Percentiles rank a stretch among this genome's conserved stretches.
These are phyloP conservation scores for Pollenia griseotomentosa DNA, from an alignment of 2,888 invertebrate genomes.

Conservation along the genomic window DNA sequence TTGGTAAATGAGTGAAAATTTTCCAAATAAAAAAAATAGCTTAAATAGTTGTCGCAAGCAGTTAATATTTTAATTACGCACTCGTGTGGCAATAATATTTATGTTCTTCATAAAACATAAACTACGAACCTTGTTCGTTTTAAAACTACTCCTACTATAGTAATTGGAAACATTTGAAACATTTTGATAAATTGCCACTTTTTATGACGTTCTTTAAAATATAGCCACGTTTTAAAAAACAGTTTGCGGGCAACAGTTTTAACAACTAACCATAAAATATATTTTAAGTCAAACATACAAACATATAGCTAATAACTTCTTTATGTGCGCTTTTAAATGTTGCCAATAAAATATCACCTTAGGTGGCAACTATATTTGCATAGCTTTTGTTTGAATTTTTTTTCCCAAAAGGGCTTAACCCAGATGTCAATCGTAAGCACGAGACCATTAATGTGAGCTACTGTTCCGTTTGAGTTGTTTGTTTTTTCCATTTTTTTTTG, in stretches of 20 bases:
- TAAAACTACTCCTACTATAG: constrained; percentile 34
- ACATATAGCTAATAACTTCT: constrained; percentile 30
- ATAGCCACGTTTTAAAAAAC: neutral
- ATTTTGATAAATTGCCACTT: constrained; percentile 11
- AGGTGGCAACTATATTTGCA: constrained; percentile 64
- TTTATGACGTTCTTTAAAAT: constrained; percentile 7
- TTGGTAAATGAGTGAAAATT: too few species aligned
- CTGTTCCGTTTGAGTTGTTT: constrained; percentile 38
- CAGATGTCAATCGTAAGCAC: constrained; percentile 75
- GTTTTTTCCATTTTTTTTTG: constrained; percentile 5
- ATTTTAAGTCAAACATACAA: constrained; percentile 4
- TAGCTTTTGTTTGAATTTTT: constrained; percentile 61
- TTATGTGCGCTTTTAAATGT: constrained; percentile 17
- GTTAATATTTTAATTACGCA: neutral
- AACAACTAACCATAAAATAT: constrained; percentile 31
- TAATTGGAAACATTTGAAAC: neutral
- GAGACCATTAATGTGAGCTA: constrained; percentile 76
- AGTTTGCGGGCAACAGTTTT: constrained; percentile 14
- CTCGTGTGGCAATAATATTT: constrained; percentile 32
- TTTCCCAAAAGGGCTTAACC: constrained; percentile 64
- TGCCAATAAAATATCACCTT: constrained; percentile 64
- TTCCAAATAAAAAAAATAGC: too few species aligned
- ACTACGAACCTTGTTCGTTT: neutral
- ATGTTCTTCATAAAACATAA: constrained; percentile 32
- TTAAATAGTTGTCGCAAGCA: neutral